phyloP scores from a whole-genome alignment of 2,888 invertebrate species.

The Aphrophora alni region DNA sequence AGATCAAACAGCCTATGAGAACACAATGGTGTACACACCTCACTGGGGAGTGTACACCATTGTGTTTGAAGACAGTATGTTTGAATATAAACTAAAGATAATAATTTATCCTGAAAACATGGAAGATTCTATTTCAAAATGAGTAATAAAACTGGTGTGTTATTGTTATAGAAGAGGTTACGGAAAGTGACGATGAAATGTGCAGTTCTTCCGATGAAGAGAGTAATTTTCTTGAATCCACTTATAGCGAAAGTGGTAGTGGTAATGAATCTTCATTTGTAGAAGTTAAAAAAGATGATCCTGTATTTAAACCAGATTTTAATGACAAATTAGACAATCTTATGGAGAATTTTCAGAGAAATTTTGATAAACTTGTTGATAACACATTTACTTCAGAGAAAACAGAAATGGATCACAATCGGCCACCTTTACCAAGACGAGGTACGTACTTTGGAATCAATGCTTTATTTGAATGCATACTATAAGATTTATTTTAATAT shows the following conservation, averaged over 20 bases:
- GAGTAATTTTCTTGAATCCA: not conserved
- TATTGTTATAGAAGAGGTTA: slow-evolving; percentile 47
- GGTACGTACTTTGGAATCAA: too few relatives aligned
- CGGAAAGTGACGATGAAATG: slow-evolving; percentile 42
- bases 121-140: too few relatives aligned
- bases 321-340: slow-evolving; percentile 74
- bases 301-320: slow-evolving; percentile 63
- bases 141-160: too few relatives aligned
- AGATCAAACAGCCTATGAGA: too few relatives aligned
- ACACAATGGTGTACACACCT: too few relatives aligned
- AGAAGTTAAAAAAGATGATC: not conserved
- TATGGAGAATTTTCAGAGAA: slow-evolving; percentile 73
- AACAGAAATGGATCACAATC: not conserved
- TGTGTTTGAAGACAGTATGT: too few relatives aligned
- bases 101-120: too few relatives aligned
- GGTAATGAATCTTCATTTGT: not conserved
- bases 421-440: not conserved
- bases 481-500: too few relatives aligned
- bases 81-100: too few relatives aligned
- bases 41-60: too few relatives aligned
- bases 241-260: not conserved
- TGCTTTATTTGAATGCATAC: too few relatives aligned
- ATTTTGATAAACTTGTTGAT: slow-evolving; percentile 68
- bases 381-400: slow-evolving; percentile 37
- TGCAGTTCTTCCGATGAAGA: not conserved